Conservation (phyloP, 2,888 invertebrate species). For the Pheosia tremula region DNA sequence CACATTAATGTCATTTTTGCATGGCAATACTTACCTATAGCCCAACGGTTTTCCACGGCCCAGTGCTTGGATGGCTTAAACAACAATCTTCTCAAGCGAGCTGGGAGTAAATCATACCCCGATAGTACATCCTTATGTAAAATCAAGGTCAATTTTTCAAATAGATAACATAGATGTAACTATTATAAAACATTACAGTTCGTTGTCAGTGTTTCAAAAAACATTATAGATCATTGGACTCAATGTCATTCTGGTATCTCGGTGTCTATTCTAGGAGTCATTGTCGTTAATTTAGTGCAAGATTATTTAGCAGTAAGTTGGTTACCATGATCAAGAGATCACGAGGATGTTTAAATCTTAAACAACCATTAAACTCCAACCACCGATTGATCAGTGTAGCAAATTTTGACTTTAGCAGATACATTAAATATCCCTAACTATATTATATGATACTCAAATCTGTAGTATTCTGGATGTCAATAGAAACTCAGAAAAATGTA, state of each 20-base stretch:
- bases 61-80: too few species aligned
- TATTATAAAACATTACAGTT: background rate
- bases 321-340: conserved; percentile 1
- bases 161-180: background rate
- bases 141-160: background rate
- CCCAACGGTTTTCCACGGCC: too few species aligned
- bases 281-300: background rate
- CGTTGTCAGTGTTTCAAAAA: background rate
- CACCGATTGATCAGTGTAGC: conserved; percentile 3
- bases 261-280: background rate
- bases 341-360: background rate
- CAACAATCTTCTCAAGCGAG: too few species aligned
- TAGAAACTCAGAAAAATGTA: background rate
- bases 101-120: too few species aligned
- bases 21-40: too few species aligned
- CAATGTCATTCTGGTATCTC: background rate
- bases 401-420: background rate
- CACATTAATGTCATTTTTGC: too few species aligned
- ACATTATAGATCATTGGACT: background rate
- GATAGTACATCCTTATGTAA: background rate
- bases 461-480: background rate
- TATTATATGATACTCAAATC: background rate
- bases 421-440: background rate
- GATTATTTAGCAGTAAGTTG: background rate
- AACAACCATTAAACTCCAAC: background rate